Base-by-base conservation (phyloP, 1,140 invertebrate species). In the Bombus confusus region DNA sequence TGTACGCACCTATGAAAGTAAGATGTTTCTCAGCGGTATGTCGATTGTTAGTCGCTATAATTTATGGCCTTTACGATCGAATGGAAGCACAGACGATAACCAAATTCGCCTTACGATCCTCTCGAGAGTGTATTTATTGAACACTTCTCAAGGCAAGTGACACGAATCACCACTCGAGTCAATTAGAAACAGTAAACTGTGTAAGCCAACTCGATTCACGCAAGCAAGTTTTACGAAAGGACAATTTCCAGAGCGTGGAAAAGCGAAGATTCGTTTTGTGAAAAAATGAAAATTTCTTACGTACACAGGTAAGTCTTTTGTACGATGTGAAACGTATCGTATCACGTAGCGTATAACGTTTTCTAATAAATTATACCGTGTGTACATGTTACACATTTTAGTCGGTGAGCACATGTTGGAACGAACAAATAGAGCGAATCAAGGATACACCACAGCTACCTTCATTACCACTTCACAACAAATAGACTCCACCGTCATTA, bases 141-240 rank as follows among this genome's bases (percentile, higher is more conserved):
- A 13, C 28, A 13, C 28, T 62, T n/a, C 3, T n/a, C 28, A 4
- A n/a, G 10, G 10, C 10, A 62, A 62, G 10, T n/a, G 59, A n/a
- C 59, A n/a, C 59, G 59, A 62, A 12, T 52, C 12, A 62, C 6
- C 22, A 8, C 10, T 62, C 12, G 3, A 13, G 28, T 62, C 28
- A 62, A 62, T 62, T n/a, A 28, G 59, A 4, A 62, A 13, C 59
- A 13, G 12, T n/a, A n/a, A 52, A 52, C 18, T 22, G 18, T 52
- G 18, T 62, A n/a, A 13, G 2, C 57, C 3, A 28, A n/a, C 0
- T n/a, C 9, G 9, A 62, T 1, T 12, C 4, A 5, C 0, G 28
- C 12, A 13, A 62, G 3, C 10, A n/a, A n/a, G 12, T 62, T 62
- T n/a, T n/a, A 62, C 59, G 59, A 62, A n/a, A n/a, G 1, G 28